Base-by-base conservation (phyloP, 2,797 vertebrate genomes). In the Podargus strigoides region DNA sequence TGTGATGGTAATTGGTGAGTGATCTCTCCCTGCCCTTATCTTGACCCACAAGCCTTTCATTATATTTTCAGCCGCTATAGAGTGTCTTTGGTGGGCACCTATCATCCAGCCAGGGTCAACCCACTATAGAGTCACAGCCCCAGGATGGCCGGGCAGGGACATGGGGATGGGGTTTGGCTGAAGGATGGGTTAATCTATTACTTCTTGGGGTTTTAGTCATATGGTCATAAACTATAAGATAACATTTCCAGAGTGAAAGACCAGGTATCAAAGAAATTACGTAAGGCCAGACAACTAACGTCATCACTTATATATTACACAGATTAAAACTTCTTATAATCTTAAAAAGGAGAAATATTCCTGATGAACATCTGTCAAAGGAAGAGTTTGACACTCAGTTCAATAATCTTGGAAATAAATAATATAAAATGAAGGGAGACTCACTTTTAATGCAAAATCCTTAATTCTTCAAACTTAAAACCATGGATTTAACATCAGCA, bases 151-250 rank as follows among this genome's bases (percentile, higher is more conserved):
- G 3, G 37, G 28, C 52, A 84, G 53, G 46, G 24, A 28, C 3
- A 3, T 0, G 0, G 11, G 4, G 12, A 55, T 0, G 0, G 8
- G 6, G 6, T 14, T 30, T 26, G 34, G 21, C 36, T 70, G 30
- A 77, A 67, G 6, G n/a, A n/a, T n/a, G n/a, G n/a, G n/a, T n/a
- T 49, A 23, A 9, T 9, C 6, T 80, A 21, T 9, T 82, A 15
- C 27, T 58, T 55, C 34, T 55, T 26, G 8, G n/a, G 9, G 2
- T 44, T 93, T 87, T n/a, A 46, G 34, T 86, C 27, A 17, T 44
- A 41, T 0, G 0, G 16, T 23, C 16, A 27, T 34, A 63, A 69
- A 23, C 30, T 53, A 7, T 2, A 37, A 1, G 0, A 37, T 6
- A 67, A 41, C 14, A 58, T 41, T 73, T 82, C 34, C 70, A 68